Evolutionary conservation across 1,140 invertebrate genomes (phyloP), one percentile per base, ranked within the genome.

Genomic region (Calephelis virginiensis): DNA sequence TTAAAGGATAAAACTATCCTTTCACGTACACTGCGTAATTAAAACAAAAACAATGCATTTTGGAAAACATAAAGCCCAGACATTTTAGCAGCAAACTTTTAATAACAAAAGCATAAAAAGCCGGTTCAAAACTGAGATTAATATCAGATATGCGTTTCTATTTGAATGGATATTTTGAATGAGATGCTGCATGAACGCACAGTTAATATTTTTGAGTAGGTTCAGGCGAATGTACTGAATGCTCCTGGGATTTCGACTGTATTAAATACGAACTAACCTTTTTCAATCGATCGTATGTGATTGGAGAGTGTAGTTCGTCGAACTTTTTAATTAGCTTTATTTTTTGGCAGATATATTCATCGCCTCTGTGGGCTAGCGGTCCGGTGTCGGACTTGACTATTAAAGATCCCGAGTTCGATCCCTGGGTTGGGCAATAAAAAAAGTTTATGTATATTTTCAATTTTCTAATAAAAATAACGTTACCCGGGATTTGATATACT

Each of bases 161-260:
- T 71, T 66, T 66, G 74, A 59, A 64, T 67, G 71, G 69, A 46
- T 75, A 69, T 70, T 71, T 63, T 69, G 69, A 61, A 73, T 71
- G 69, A 70, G 68, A 68, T 63, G 68, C 66, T 73, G 66, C 69
- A 69, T 69, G 70, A 69, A 67, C 60, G 74, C 59, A 62, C 67
- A 66, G 67, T 73, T 76, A 76, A 76, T 73, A 69, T 73, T 71
- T 69, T 69, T 76, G 74, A 73, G 74, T 73, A 67, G 49, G 63
- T 64, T 14, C 53, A 53, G 50, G 50, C 53, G 28, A 53, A 64
- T 43, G 63, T 11, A 5, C 46, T 38, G 47, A 56, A 45, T 43
- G 13, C 63, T 14, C 14, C 38, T 8, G 63, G 63, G 63, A 64
- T 59, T 64, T 64, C 49, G 40, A 61, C 6, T 56, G 48, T 49